Base-by-base conservation (phyloP, 2,113 vertebrate species). In the Vulpes vulpes region DNA sequence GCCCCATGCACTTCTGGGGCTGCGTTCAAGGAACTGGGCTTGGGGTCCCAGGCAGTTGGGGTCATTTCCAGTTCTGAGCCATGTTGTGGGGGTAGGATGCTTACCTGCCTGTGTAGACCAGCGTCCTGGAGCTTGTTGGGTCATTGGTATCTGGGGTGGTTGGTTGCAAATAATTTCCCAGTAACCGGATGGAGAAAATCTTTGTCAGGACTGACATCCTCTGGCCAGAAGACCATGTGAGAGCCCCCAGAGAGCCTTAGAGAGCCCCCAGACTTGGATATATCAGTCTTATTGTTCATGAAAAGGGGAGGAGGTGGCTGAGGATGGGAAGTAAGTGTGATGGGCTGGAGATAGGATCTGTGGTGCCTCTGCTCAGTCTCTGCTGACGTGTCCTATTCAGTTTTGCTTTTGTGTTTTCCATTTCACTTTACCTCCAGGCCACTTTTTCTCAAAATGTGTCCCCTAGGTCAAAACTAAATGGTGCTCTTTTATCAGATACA, bases 371-470 rank as follows among this genome's bases (percentile, higher is more conserved):
- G 43, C 23, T 85, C 11, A 25, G 20, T 27, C 35, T 55, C 23
- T 20, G 19, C 38, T 3, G 19, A 22, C 0, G 3, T 7, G 11
- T 49, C 60, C 12, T 43, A 0, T 17, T 62, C 60, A 15, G 0
- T n/a, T 43, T n/a, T 8, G 25, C 20, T 12, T 65, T 25, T 11
- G 32, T 65, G 84, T 95, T 92, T 87, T 38, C 38, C 43, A 10
- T n/a, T n/a, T 71, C 7, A 2, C n/a, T 32, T 83, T 25, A 59
- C 60, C 38, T 62, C 38, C 5, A 78, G 76, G 92, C 64, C 8
- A 32, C 67, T 79, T 11, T 23, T 76, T 78, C 93, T n/a, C 38
- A 55, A 25, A 60, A 64, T 16, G 0, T 30, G 82, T 60, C 64
- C 82, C 43, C 30, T 69, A 25, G 32, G 49, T 84, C 25, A 25